Evolutionary conservation across 2,888 invertebrate species (phyloP), one percentile per base, ranked within the genome.

Genomic region (Cyaniris semiargus): DNA sequence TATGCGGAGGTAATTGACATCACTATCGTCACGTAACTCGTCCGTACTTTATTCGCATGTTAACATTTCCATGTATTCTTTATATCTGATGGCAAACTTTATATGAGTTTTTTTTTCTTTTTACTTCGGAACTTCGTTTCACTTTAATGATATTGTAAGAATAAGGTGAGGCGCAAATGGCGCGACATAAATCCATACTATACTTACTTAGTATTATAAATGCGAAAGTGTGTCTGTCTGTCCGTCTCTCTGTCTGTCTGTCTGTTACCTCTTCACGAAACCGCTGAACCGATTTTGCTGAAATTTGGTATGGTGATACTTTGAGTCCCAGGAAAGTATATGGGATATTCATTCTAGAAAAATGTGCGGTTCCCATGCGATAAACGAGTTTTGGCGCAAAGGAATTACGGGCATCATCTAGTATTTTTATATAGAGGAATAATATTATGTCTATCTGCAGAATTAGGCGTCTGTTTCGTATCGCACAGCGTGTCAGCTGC

Each of bases 81-180:
- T 21, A 66, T 66, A 66, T 76, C 60, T 66, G 60, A 76, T 76
- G 34, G 38, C 76, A 76, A 44, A 76, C 34, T 44, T 76, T 76
- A 48, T 48, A 74, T 74, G 74, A 74, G 53, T 74, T 74, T 74
- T 74, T 74, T 74, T 74, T 74, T 74, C 53, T 74, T 74, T 72
- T 74, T 53, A 27, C 44, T 74, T 74, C 44, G 13, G 27, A 76
- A 76, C 60, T 44, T 66, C 66, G 38, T 76, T 76, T 38, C 31
- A 76, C 58, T 76, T 60, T 60, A 76, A 76, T 60, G 58, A 76
- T 58, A 58, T 75, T 76, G 76, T 34, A 23, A 10, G 76, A 3
- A 31, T 53, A 34, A 58, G 21, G 38, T 34, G 48, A 10, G 74
- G 53, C 48, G 23, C 23, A 27, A n/a, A 38, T 13, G 21, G n/a